Evolutionary conservation across 2,113 vertebrate genomes (phyloP).

Genomic region (Coreoperca whiteheadi): DNA sequence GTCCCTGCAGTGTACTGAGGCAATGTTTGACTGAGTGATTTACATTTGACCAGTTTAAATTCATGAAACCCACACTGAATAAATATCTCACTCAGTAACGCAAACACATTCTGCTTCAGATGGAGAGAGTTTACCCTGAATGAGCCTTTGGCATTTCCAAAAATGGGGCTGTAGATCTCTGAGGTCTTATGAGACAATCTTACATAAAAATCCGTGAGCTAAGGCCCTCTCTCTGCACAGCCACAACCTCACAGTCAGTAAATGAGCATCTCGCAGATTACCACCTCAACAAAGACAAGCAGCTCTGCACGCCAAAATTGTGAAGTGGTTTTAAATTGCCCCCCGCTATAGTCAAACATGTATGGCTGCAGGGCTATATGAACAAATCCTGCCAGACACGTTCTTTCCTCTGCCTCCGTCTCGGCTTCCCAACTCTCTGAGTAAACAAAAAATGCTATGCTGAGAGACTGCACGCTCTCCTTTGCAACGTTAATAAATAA

Average conservation of each 20-base stretch:
- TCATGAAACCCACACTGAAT: not conserved
- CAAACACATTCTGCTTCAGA: constrained; percentile 7
- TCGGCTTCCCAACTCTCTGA: not conserved
- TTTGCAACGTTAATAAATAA: not conserved
- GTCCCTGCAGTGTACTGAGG: not conserved
- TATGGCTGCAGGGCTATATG: constrained; percentile 10
- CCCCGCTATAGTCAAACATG: constrained; percentile 19
- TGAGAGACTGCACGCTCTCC: not conserved
- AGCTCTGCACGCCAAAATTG: constrained; percentile 8
- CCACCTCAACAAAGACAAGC: constrained; percentile 46
- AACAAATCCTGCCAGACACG: constrained; percentile 14
- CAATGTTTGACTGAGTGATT: not conserved
- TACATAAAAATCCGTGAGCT: constrained; percentile 13
- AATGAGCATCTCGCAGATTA: constrained; percentile 42
- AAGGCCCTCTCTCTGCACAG: not conserved
- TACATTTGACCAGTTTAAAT: constrained; percentile 7
- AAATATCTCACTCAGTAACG: not conserved
- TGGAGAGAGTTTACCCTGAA: constrained; percentile 16
- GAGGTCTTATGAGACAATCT: not conserved
- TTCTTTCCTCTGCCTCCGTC: constrained; percentile 1
- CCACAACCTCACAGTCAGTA: constrained; percentile 10
- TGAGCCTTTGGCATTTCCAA: constrained; percentile 20
- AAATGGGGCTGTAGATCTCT: not conserved
- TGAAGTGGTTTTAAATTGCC: constrained; percentile 21
- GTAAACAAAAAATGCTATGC: not conserved